Evolutionary conservation across 2,888 invertebrate genomes (phyloP).

Genomic region (Cantharis flavilabris): DNA sequence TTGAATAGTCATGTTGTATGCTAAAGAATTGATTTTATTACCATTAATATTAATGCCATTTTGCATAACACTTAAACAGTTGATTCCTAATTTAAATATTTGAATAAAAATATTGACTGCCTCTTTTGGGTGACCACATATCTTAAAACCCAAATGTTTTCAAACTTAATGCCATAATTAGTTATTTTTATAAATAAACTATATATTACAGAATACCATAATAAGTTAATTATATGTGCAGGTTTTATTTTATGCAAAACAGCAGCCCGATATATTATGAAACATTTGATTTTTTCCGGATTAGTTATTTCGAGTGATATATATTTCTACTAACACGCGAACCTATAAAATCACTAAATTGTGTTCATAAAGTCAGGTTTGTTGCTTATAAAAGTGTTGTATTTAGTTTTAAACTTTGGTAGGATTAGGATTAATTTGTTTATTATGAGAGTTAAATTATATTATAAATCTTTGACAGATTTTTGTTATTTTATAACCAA

Average conservation of each 20-base stretch:
- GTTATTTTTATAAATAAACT: no score
- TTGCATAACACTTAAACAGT: background rate
- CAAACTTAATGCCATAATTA: background rate
- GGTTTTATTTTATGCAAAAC: background rate
- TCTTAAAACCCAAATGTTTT: background rate
- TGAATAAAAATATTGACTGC: background rate
- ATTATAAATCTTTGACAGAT: background rate
- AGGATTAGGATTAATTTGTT: background rate
- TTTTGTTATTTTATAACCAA: background rate
- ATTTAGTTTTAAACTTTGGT: background rate
- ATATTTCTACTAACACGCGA: background rate
- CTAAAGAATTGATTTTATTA: background rate
- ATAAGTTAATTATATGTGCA: background rate
- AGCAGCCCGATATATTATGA: background rate
- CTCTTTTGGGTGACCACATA: background rate
- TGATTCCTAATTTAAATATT: background rate
- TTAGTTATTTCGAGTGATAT: background rate
- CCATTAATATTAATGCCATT: background rate
- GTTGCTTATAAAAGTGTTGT: slow-evolving; percentile 6
- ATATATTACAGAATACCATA: background rate
- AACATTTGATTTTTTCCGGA: background rate
- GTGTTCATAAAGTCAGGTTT: slow-evolving; percentile 4
- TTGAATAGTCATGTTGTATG: background rate
- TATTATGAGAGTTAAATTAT: background rate
- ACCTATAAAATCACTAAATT: background rate